A percentile compares a stretch with the other conserved stretches of the same genome.
phyloP scores from a whole-genome alignment of 2,113 vertebrate genomes.

The Proteles cristata region DNA sequence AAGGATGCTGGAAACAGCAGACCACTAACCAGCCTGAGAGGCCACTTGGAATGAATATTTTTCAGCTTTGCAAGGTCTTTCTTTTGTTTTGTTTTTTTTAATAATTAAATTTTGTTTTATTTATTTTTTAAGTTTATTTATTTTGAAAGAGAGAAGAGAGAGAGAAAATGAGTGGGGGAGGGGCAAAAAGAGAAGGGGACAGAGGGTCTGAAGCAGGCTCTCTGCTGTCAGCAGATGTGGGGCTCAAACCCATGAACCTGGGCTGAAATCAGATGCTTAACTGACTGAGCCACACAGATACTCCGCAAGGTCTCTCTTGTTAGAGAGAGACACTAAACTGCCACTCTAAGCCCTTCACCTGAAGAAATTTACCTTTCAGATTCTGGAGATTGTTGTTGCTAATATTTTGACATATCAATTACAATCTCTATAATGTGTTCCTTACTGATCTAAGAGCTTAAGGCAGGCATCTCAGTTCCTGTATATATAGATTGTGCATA shows the following conservation, averaged over 20 bases:
- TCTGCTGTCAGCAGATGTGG: too few relatives aligned
- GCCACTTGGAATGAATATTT: background rate
- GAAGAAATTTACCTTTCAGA: background rate
- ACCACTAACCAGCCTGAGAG: background rate
- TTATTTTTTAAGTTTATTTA: too few relatives aligned
- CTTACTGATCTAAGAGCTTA: background rate
- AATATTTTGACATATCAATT: background rate
- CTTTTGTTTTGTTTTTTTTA: background rate
- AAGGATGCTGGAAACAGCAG: background rate
- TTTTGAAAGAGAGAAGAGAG: too few relatives aligned
- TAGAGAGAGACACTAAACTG: background rate
- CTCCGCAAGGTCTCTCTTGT: background rate
- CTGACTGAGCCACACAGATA: too few relatives aligned
- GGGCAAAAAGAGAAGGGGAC: too few relatives aligned
- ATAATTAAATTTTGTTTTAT: too few relatives aligned
- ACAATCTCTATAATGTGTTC: background rate
- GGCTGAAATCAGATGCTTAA: too few relatives aligned
- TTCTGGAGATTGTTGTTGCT: background rate
- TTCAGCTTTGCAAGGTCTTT: background rate
- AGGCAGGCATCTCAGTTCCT: background rate
- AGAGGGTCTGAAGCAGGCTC: too few relatives aligned
- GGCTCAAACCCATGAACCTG: too few relatives aligned
- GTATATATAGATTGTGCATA: background rate
- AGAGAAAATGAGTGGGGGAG: too few relatives aligned
- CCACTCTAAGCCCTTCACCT: background rate